These are phyloP conservation scores for Eristalis pertinax DNA, from an alignment of 2,888 invertebrate genomes.

Conservation along the genomic window DNA sequence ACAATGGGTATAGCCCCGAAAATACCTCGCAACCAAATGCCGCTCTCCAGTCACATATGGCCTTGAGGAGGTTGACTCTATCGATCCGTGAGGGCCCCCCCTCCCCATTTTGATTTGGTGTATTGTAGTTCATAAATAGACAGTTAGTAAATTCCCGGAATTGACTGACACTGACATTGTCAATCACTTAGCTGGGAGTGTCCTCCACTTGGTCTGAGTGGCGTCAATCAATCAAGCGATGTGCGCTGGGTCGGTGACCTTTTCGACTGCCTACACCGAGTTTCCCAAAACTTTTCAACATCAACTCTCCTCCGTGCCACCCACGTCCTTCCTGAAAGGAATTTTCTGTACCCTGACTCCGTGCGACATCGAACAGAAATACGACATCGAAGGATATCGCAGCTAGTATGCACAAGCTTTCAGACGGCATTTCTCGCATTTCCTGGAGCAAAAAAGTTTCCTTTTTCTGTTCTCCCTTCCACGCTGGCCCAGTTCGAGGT, in stretches of 20 bases:
- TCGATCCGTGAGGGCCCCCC: neutral
- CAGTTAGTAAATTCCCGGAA: neutral
- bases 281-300: neutral
- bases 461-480: neutral
- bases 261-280: neutral
- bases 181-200: neutral
- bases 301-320: neutral
- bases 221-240: neutral
- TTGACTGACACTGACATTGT: neutral
- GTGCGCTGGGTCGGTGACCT: neutral
- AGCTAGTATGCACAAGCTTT: neutral
- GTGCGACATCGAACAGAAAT: neutral
- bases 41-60: neutral
- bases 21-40: neutral
- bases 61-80: neutral
- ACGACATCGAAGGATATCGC: neutral
- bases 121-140: neutral
- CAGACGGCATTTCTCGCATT: conserved; percentile 7
- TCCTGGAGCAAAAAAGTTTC: conserved; percentile 26
- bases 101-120: neutral
- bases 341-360: neutral
- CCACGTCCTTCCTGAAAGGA: neutral
- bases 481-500: conserved; percentile 65
- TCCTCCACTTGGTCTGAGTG: neutral
- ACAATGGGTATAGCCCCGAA: neutral